Evolutionary conservation across 2,113 vertebrate species (phyloP), one percentile per base, ranked within the genome.

Genomic region (Chaetodon auriga): DNA sequence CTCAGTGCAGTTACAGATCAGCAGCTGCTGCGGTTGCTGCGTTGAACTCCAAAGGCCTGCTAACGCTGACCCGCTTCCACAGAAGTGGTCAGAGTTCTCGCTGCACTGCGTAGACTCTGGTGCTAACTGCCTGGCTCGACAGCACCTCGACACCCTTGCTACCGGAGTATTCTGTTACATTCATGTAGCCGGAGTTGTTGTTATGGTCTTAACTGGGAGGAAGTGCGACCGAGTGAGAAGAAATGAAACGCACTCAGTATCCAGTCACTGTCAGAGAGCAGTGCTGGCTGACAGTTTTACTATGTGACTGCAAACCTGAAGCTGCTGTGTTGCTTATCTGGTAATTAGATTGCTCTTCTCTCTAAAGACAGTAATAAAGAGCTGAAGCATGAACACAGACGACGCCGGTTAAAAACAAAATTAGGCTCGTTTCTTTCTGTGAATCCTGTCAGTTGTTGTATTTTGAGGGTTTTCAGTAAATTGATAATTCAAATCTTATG

Each of bases 1-100:
- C 69, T 79, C 68, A 25, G 64, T 73, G 64, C 72, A 90, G 78
- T 78, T 68, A 82, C 84, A 84, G 55, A 82, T 84, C 86, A 82
- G 72, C 58, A 81, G 81, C 64, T 58, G 18, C 61, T 62, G 66
- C 7, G 68, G 64, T 82, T 73, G 45, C 35, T 30, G 84, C 64
- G 75, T 46, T 64, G 72, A 80, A 79, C 80, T 82, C 78, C 54
- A 58, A 75, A 60, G 48, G 83, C 65, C 86, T 63, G 74, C 80
- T 18, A 72, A 81, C 38, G 12, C 65, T 83, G 85, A 92, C 82
- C 78, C 19, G 57, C 77, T 68, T 80, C 75, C 82, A 72, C 58
- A 38, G 55, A 75, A 38, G 68, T 79, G 77, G 83, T 80, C 74
- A 73, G 83, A 83, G 66, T 48, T 70, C 45, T 78, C 18, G 30